These are phyloP conservation scores for Paraescarpia echinospica DNA, from an alignment of 1,140 invertebrate genomes.

Conservation along the genomic window DNA sequence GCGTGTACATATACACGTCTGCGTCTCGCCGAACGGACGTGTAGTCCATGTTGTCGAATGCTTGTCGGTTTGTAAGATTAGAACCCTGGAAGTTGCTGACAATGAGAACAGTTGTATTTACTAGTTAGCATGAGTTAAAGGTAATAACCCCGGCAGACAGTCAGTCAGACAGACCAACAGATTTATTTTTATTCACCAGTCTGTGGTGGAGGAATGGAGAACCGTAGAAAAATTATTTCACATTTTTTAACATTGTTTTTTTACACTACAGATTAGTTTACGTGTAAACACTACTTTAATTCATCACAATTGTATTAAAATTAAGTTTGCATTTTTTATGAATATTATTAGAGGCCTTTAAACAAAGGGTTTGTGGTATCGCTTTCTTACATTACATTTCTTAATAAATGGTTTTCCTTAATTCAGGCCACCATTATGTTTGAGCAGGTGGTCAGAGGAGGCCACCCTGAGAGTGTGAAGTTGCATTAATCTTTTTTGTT, in stretches of 20 bases:
- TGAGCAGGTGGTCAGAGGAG: not conserved
- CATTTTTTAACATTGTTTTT: too few relatives aligned
- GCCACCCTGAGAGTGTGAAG: not conserved
- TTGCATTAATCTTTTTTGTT: slow-evolving; percentile 1
- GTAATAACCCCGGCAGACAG: too few relatives aligned
- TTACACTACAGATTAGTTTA: too few relatives aligned
- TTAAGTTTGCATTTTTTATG: not conserved
- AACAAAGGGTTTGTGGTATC: not conserved
- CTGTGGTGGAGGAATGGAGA: too few relatives aligned
- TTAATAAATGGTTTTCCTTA: not conserved
- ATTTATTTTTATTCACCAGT: too few relatives aligned
- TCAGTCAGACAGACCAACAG: too few relatives aligned
- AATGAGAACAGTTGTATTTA: not conserved
- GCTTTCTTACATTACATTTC: not conserved
- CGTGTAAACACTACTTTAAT: too few relatives aligned
- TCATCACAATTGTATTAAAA: too few relatives aligned
- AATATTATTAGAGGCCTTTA: not conserved
- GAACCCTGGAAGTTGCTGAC: not conserved
- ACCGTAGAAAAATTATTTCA: too few relatives aligned
- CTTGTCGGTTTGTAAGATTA: not conserved
- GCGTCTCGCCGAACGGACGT: too few relatives aligned
- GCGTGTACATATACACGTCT: not conserved
- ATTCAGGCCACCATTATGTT: not conserved
- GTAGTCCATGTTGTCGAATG: not conserved
- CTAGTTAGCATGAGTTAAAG: not conserved